Evolutionary conservation across 2,797 vertebrate species (phyloP), one percentile per base, ranked within the genome.

Genomic region (Peromyscus aztecus): DNA sequence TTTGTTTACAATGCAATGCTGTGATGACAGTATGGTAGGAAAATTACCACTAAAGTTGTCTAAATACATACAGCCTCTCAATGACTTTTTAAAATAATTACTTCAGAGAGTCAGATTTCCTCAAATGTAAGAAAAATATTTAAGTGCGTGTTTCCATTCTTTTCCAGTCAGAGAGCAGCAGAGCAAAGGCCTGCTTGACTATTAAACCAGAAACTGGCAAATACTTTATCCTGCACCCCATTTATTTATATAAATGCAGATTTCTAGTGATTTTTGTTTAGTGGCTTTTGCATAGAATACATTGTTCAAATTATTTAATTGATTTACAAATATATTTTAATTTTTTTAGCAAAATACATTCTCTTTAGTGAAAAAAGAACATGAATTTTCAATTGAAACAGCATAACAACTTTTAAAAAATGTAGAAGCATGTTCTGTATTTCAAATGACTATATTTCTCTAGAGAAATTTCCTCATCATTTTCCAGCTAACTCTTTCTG

Each of bases 361-460:
- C 92, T 83, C 13, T 71, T 90, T 59, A 61, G 37, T 67, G 52
- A 87, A 95, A 95, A 71, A 86, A 37, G 12, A 80, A 46, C 40
- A 83, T 88, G 29, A 19, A 86, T 94, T 95, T 95, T 82, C 88
- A 89, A 83, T 46, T 49, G 49, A 77, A 34, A 80, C 52, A 82
- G 52, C 49, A 78, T 6, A 27, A 17, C 90, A 95, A 93, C 77
- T 95, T 92, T 88, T 23, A n/a, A 67, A 86, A 95, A 90, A 94
- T 90, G 59, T 57, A 69, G 13, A 93, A 67, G 27, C 63, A 61
- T 31, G 43, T 69, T 86, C 43, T 17, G 19, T 76, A 91, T 87
- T 95, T 89, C 89, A 95, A 87, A 83, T 82, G 84, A 93, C 85
- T 76, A 34, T 52, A 96, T 90, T 97, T 96, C 95, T 97, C 87